These are phyloP conservation scores for Brachionus koreanus DNA, from an alignment of 1,140 invertebrate genomes.

Conservation along the genomic window DNA sequence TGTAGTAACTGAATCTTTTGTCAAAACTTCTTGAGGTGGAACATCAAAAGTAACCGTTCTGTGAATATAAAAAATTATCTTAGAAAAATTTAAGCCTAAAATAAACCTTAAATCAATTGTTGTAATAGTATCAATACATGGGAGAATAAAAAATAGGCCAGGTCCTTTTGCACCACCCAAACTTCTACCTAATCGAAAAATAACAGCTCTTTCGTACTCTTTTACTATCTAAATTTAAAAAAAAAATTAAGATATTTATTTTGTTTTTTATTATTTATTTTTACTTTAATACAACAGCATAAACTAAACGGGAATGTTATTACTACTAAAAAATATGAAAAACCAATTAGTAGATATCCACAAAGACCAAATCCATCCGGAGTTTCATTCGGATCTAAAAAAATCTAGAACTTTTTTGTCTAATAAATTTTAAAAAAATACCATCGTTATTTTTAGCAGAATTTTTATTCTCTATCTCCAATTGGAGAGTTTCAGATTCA, in stretches of 20 bases:
- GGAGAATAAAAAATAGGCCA: slow-evolving; percentile 46
- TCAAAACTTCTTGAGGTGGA: slow-evolving; percentile 46
- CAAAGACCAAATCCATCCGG: slow-evolving; percentile 7
- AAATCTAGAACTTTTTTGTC: no score
- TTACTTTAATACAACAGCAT: slow-evolving; percentile 39
- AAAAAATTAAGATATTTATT: background rate
- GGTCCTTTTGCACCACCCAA: slow-evolving; percentile 45
- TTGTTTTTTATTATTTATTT: background rate
- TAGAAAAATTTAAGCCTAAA: background rate
- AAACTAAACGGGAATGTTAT: slow-evolving; percentile 43
- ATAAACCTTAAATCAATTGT: slow-evolving; percentile 46
- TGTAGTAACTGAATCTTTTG: slow-evolving; percentile 46
- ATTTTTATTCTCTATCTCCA: background rate
- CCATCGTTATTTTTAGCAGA: background rate
- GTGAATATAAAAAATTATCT: background rate
- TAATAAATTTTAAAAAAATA: background rate
- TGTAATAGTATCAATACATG: slow-evolving; percentile 43
- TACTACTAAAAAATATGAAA: slow-evolving; percentile 38
- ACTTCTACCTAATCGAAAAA: slow-evolving; percentile 44
- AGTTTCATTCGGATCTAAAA: background rate
- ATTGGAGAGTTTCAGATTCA: background rate
- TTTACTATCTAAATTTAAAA: slow-evolving; percentile 32
- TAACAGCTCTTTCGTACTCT: slow-evolving; percentile 46
- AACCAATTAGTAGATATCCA: slow-evolving; percentile 16
- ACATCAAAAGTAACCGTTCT: slow-evolving; percentile 46